These are phyloP conservation scores for Otolemur crassicaudatus DNA, from an alignment of 2,797 vertebrate genomes.

Conservation along the genomic window DNA sequence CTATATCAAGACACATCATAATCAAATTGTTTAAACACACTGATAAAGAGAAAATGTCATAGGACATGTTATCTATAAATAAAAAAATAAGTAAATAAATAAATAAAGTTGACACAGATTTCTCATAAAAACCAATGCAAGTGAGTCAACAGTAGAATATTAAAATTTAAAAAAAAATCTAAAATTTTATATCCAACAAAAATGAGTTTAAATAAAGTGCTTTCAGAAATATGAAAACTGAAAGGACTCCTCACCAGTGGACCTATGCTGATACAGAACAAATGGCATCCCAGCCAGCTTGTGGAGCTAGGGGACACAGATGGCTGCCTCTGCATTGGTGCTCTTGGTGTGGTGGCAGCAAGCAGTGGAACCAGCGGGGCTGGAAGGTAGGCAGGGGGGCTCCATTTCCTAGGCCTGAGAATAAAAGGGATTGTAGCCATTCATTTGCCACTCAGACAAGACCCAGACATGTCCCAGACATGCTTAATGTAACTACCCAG, in stretches of 20 bases:
- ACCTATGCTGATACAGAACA: not conserved
- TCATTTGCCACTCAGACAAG: no score
- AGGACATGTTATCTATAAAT: not conserved
- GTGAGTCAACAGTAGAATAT: not conserved
- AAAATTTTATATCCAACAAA: slow-evolving; percentile 54
- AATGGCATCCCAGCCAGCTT: no score
- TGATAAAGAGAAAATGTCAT: not conserved
- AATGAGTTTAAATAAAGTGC: not conserved
- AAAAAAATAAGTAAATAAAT: not conserved
- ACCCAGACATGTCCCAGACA: no score
- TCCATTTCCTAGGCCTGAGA: no score
- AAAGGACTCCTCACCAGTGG: not conserved
- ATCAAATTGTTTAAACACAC: slow-evolving; percentile 30
- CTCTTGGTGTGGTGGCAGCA: no score
- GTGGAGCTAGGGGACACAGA: no score
- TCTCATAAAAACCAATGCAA: slow-evolving; percentile 9
- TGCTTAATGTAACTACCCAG: no score
- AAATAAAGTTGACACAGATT: not conserved
- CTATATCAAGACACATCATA: not conserved
- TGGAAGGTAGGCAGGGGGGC: no score
- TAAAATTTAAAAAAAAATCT: slow-evolving; percentile 37
- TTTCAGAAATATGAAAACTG: not conserved
- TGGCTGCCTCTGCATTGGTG: no score
- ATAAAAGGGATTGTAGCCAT: no score
- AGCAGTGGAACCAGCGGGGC: no score